A percentile compares a stretch with the other conserved stretches of the same genome.
phyloP scores from a whole-genome alignment of 1,140 invertebrate genomes.

The Drosophila bifasciata region DNA sequence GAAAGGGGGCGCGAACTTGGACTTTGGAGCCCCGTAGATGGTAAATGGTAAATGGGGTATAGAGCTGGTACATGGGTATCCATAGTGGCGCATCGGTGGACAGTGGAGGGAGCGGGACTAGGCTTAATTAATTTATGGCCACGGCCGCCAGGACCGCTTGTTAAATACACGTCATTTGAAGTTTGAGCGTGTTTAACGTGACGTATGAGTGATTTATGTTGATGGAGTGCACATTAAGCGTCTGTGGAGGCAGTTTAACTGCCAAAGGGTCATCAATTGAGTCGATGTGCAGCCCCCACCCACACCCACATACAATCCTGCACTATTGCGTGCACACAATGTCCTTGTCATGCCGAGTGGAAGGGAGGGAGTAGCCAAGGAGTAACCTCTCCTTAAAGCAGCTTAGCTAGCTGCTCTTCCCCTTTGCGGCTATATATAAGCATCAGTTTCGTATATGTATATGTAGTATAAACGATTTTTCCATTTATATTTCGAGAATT shows the following conservation, averaged over 20 bases:
- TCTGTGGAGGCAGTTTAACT: constrained; percentile 63
- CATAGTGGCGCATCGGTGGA: constrained; percentile 3
- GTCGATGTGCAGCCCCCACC: constrained; percentile 33
- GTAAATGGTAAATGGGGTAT: too few relatives aligned
- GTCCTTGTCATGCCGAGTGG: constrained; percentile 21
- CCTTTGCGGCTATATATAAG: constrained; percentile 20
- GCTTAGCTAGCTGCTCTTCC: constrained; percentile 29
- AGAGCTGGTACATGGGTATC: too few relatives aligned
- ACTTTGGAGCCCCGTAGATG: constrained; percentile 23
- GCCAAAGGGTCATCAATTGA: constrained; percentile 70
- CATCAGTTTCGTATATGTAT: constrained; percentile 21
- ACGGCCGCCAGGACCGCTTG: constrained; percentile 41
- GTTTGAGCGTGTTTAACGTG: constrained; percentile 79
- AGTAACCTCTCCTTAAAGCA: neutral
- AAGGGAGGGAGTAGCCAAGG: too few relatives aligned
- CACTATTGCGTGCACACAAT: constrained; percentile 22
- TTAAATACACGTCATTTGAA: constrained; percentile 71
- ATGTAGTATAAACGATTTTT: constrained; percentile 18
- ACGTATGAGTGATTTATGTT: constrained; percentile 82
- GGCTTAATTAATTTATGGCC: constrained; percentile 80
- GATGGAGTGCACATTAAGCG: constrained; percentile 69
- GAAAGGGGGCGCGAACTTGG: constrained; percentile 36
- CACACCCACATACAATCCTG: neutral
- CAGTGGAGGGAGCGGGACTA: constrained; percentile 21
- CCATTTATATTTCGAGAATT: constrained; percentile 1